phyloP scores from a whole-genome alignment of 2,797 vertebrate genomes.

The Trachurus trachurus region DNA sequence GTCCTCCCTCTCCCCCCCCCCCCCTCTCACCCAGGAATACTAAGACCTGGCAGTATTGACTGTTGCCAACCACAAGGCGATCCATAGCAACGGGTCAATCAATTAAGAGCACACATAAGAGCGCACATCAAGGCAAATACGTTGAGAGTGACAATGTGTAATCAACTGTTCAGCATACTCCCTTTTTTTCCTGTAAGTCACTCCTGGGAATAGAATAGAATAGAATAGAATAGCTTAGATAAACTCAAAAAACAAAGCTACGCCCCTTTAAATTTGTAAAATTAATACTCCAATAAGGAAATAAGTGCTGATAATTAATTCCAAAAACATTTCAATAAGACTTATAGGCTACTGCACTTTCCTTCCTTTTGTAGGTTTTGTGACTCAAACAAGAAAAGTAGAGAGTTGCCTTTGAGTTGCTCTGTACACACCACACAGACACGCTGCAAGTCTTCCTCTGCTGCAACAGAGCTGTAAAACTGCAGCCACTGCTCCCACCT shows the following conservation, averaged over 20 bases:
- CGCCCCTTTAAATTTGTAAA: not conserved
- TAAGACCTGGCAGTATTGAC: slow-evolving; percentile 76
- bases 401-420: slow-evolving; percentile 27
- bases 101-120: slow-evolving; percentile 79
- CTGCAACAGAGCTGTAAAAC: slow-evolving; percentile 64
- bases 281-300: not conserved
- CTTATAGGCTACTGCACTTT: not conserved
- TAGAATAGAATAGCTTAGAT: not conserved
- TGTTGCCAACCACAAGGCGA: slow-evolving; percentile 60
- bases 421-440: not conserved
- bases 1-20: slow-evolving; percentile 23
- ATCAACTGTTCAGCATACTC: slow-evolving; percentile 66
- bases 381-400: slow-evolving; percentile 55
- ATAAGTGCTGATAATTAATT: not conserved
- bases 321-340: not conserved
- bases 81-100: slow-evolving; percentile 78
- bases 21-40: slow-evolving; percentile 63
- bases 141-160: slow-evolving; percentile 65
- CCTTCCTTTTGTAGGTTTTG: slow-evolving; percentile 29
- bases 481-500: slow-evolving; percentile 94
- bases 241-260: not conserved
- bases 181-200: slow-evolving; percentile 14
- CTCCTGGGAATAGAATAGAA: slow-evolving; percentile 6
- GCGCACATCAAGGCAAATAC: slow-evolving; percentile 68
- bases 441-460: slow-evolving; percentile 54